Conservation (phyloP, 2,113 vertebrate species). For the Rhizomys pruinosus region DNA sequence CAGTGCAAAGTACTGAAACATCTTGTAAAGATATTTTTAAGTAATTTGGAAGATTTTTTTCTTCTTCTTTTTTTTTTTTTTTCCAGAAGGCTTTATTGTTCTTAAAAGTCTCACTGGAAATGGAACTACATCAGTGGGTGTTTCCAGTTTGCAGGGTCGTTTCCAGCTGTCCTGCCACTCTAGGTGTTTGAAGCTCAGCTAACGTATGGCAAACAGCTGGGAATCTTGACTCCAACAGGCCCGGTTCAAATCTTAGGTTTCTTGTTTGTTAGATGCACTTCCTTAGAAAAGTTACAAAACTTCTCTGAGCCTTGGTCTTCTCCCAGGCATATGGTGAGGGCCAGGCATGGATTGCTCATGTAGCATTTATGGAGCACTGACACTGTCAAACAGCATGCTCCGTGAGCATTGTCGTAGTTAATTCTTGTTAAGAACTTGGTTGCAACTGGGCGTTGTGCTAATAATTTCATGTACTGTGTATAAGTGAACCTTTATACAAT, state of each 20-base stretch:
- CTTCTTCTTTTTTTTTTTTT: neutral
- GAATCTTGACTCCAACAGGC: neutral
- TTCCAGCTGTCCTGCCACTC: neutral
- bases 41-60: neutral
- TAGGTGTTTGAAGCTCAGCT: neutral
- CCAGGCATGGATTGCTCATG: neutral
- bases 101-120: constrained; percentile 19
- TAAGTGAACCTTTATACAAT: neutral
- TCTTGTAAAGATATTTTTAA: constrained; percentile 60
- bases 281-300: neutral
- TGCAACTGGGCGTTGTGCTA: neutral
- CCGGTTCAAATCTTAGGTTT: constrained; percentile 14
- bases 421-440: neutral
- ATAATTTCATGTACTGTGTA: neutral
- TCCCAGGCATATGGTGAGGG: neutral
- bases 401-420: neutral
- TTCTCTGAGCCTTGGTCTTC: neutral
- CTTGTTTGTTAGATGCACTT: neutral
- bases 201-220: neutral
- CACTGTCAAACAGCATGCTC: too few relatives aligned
- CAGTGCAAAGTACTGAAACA: constrained; percentile 66
- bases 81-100: neutral
- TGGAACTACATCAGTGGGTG: neutral
- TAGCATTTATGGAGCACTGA: neutral
- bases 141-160: neutral